Percentiles rank a stretch among this genome's conserved stretches.
These are phyloP conservation scores for Sinopyrophorus schimmeli DNA, from an alignment of 2,888 invertebrate species.

Conservation along the genomic window DNA sequence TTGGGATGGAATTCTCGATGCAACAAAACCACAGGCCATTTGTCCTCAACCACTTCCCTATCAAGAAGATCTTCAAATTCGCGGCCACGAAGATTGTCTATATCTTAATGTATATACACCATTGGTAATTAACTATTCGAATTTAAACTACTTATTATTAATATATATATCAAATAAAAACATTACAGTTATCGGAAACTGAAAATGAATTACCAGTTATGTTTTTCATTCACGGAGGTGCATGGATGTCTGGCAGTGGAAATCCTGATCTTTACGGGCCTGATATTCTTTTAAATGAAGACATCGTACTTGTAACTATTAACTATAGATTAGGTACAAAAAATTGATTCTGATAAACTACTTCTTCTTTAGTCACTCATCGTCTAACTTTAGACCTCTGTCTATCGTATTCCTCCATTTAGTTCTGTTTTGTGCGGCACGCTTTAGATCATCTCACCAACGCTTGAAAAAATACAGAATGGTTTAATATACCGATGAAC, in stretches of 20 bases:
- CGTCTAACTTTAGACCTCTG: too few species aligned
- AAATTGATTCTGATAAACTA: too few species aligned
- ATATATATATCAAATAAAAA: background rate
- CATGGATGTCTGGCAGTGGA: slow-evolving; percentile 73
- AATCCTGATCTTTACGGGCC: slow-evolving; percentile 71
- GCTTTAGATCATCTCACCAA: too few species aligned
- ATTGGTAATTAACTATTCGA: background rate
- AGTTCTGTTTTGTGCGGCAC: too few species aligned
- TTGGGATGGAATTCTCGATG: slow-evolving; percentile 68
- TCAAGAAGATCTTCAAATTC: background rate
- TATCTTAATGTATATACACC: slow-evolving; percentile 74
- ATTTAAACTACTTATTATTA: background rate
- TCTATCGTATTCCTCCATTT: too few species aligned
- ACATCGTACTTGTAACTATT: slow-evolving; percentile 68
- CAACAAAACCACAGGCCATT: slow-evolving; percentile 65
- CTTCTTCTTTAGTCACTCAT: too few species aligned
- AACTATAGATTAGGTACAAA: slow-evolving; percentile 68
- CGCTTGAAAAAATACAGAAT: too few species aligned
- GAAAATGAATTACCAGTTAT: slow-evolving; percentile 63
- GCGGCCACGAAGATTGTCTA: slow-evolving; percentile 79
- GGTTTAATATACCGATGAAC: too few species aligned
- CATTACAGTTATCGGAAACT: background rate
- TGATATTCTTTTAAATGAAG: slow-evolving; percentile 68
- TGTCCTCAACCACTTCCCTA: slow-evolving; percentile 72
- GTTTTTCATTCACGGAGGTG: slow-evolving; percentile 75